Percentiles rank a stretch among this genome's conserved stretches.
Conservation (phyloP, 2,797 vertebrate genomes). For the Mionectes olivaceus region DNA sequence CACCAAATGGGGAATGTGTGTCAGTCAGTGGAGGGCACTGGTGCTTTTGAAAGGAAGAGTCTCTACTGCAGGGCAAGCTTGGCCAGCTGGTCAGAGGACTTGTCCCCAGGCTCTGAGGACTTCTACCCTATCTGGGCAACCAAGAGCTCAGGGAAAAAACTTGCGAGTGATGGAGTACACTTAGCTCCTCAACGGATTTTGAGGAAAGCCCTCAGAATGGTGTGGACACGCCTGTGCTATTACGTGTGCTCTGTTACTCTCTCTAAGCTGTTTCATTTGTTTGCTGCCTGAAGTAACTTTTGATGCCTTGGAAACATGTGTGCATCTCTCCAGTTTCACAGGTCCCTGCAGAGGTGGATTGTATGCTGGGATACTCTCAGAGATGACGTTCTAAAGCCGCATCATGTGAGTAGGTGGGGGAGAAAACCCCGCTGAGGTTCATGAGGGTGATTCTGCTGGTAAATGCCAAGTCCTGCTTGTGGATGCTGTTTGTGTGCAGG, state of each 20-base stretch:
- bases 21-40: neutral
- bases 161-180: neutral
- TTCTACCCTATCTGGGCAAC: neutral
- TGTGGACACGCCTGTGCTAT: neutral
- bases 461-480: neutral
- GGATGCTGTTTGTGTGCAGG: neutral
- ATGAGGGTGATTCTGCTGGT: neutral
- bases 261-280: neutral
- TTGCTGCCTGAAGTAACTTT: neutral
- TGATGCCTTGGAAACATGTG: neutral
- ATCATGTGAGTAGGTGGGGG: rapidly evolving
- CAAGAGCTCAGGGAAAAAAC: neutral
- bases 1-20: neutral
- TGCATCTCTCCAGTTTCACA: neutral
- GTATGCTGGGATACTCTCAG: neutral
- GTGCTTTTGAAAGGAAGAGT: neutral
- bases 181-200: neutral
- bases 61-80: neutral
- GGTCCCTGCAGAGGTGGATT: neutral
- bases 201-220: neutral
- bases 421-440: neutral
- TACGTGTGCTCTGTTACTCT: neutral
- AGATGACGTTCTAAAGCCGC: neutral
- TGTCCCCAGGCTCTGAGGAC: neutral
- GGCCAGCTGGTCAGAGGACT: neutral